These are phyloP conservation scores for Myiotriccus ornatus DNA, from an alignment of 2,797 vertebrate genomes.

Conservation along the genomic window DNA sequence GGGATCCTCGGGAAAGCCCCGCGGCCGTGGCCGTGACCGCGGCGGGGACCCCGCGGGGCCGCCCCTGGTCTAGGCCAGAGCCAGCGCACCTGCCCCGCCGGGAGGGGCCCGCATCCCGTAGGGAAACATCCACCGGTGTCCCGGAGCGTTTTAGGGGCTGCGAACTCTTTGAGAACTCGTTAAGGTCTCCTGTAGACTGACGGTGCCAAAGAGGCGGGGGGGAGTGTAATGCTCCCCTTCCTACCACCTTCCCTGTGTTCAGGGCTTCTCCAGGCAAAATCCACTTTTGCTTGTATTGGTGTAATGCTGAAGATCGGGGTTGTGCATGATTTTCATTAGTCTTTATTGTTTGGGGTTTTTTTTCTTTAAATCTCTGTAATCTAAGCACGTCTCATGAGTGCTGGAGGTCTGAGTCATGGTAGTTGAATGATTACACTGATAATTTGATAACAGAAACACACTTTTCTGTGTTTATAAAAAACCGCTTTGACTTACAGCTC, in stretches of 20 bases:
- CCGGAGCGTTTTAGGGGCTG: accelerated
- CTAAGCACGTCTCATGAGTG: background rate
- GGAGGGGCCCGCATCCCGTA: accelerated
- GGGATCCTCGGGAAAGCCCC: background rate
- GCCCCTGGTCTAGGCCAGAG: background rate
- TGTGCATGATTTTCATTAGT: background rate
- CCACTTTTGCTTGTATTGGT: accelerated
- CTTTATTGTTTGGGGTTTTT: accelerated
- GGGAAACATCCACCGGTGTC: accelerated
- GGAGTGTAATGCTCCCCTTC: accelerated
- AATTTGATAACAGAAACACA: background rate
- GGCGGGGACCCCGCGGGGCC: background rate
- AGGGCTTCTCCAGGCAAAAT: background rate
- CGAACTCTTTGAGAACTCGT: background rate
- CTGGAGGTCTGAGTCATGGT: background rate
- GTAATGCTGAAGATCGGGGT: too few species aligned
- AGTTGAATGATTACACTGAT: background rate
- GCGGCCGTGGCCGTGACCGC: too few species aligned
- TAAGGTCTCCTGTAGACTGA: too few species aligned
- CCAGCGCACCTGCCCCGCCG: accelerated
- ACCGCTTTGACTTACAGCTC: background rate
- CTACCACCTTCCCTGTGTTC: accelerated
- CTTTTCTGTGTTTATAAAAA: background rate
- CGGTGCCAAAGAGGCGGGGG: accelerated
- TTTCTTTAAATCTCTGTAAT: background rate